A percentile compares a stretch with the other conserved stretches of the same genome.
Conservation (phyloP, 2,113 vertebrate species). For the Pterophyllum scalare region DNA sequence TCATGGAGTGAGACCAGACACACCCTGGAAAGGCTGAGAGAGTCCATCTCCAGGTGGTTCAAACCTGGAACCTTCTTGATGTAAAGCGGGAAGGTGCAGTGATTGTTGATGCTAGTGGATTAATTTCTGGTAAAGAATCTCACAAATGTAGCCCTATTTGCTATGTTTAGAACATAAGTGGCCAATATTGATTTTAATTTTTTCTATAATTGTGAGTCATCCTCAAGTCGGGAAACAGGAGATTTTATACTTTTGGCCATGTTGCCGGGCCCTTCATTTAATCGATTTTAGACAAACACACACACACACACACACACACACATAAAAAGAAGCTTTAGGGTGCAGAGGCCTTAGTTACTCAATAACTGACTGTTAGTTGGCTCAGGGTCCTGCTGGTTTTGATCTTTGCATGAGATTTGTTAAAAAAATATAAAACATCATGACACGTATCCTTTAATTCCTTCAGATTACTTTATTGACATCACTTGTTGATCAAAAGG, state of each 20-base stretch:
- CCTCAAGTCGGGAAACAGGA: not conserved
- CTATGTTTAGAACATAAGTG: not conserved
- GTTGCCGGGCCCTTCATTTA: not conserved
- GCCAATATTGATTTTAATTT: not conserved
- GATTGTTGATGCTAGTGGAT: not conserved
- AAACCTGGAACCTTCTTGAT: not conserved
- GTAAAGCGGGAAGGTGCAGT: not conserved
- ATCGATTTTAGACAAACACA: not conserved
- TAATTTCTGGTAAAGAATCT: too few species aligned
- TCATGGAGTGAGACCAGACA: not conserved
- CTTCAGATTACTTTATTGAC: conserved; percentile 4
- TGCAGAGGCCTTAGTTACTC: not conserved
- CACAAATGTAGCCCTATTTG: not conserved
- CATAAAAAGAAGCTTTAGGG: not conserved
- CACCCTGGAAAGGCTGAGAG: too few species aligned
- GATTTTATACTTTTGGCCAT: not conserved
- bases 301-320: too few species aligned
- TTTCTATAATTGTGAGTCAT: not conserved
- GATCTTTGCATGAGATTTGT: not conserved
- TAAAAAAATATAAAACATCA: not conserved
- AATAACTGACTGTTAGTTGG: not conserved
- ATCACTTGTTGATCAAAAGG: conserved; percentile 15
- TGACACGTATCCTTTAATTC: not conserved
- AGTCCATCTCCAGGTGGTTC: too few species aligned
- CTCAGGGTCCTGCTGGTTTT: not conserved